Percentiles rank a stretch among this genome's conserved stretches.
These are phyloP conservation scores for Girardinus metallicus DNA, from an alignment of 2,797 vertebrate species.

Conservation along the genomic window DNA sequence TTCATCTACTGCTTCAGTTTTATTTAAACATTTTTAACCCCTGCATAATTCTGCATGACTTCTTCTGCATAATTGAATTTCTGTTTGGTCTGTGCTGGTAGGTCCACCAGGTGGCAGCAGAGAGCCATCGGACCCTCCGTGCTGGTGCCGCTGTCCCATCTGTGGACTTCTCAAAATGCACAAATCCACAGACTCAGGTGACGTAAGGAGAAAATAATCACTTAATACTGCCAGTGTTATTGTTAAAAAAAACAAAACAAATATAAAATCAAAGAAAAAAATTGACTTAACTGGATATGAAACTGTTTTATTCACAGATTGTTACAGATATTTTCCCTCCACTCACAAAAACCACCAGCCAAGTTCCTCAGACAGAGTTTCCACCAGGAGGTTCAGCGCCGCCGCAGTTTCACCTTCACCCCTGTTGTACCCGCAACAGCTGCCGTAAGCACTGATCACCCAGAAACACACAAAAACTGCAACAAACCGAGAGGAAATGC, in stretches of 20 bases:
- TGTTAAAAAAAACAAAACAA: not conserved
- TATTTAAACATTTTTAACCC: not conserved
- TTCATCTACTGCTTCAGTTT: not conserved
- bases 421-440: conserved; percentile 53
- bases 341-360: conserved; percentile 26
- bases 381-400: conserved; percentile 60
- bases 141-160: conserved; percentile 32
- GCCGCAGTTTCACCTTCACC: conserved; percentile 35
- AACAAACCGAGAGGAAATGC: too few species aligned
- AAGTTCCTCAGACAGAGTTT: conserved; percentile 23
- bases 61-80: not conserved
- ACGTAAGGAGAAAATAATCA: not conserved
- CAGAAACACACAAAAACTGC: not conserved
- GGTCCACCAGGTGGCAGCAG: conserved; percentile 30
- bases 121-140: not conserved
- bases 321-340: conserved; percentile 2
- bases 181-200: conserved; percentile 45
- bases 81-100: conserved; percentile 8
- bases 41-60: not conserved
- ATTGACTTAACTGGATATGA: not conserved
- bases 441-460: conserved; percentile 79
- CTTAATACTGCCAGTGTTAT: not conserved
- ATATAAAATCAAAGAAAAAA: not conserved
- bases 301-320: conserved; percentile 42
- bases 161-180: conserved; percentile 31